Evolutionary conservation across 2,888 invertebrate species (phyloP).

Genomic region (Arctia plantaginis): DNA sequence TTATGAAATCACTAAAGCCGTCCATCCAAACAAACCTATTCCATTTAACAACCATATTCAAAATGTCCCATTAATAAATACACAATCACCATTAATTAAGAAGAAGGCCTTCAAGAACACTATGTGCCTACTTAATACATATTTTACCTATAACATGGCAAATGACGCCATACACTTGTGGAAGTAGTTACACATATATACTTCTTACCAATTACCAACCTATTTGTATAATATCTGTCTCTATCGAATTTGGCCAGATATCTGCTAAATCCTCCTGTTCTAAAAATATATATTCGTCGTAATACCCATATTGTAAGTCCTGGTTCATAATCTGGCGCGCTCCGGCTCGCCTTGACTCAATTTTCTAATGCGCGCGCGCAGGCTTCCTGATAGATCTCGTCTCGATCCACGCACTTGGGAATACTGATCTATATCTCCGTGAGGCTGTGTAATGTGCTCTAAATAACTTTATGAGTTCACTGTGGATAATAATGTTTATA

Average conservation of each 20-base stretch:
- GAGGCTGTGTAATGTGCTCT: conserved; percentile 28
- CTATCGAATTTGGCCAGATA: not conserved
- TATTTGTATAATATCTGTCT: not conserved
- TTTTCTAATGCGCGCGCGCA: conserved; percentile 45
- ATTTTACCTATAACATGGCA: not conserved
- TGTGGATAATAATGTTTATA: conserved; percentile 4
- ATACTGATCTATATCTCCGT: conserved; percentile 37
- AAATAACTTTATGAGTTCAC: conserved; percentile 17
- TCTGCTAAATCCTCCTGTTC: not conserved
- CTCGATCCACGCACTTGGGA: conserved; percentile 29
- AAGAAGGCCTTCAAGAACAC: not conserved
- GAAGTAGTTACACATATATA: not conserved
- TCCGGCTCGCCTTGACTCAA: conserved; percentile 47
- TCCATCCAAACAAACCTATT: not conserved
- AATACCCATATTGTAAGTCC: conserved; percentile 19
- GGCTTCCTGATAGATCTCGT: conserved; percentile 51
- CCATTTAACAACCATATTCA: not conserved
- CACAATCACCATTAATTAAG: conserved; percentile 9
- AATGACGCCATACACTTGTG: not conserved
- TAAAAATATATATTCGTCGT: not conserved
- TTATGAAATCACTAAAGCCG: too few species aligned
- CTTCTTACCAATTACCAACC: too few species aligned
- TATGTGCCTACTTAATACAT: conserved; percentile 1
- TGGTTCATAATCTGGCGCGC: conserved; percentile 47
- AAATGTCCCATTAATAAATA: not conserved